Base-by-base conservation (phyloP, 2,113 vertebrate genomes). In the Dipodomys merriami region DNA sequence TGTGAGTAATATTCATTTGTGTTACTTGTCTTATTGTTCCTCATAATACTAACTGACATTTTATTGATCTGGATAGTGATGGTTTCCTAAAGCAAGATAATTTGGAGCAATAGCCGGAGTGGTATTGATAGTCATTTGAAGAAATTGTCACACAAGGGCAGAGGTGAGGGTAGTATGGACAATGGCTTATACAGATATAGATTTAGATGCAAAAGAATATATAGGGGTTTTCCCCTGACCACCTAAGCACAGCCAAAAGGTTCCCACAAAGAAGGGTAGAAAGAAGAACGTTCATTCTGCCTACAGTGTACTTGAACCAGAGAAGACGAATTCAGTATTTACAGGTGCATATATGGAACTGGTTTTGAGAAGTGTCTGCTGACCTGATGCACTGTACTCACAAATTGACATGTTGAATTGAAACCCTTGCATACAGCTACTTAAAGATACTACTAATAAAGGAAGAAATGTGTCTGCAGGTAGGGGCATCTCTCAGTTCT, bases 11-110 rank as follows among this genome's bases (percentile, higher is more conserved):
- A 11, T 72, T 76, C 44, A 39, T 72, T 74, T 68, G 16, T 23
- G 12, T 15, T 86, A 46, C 80, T 69, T 18, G n/a, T 30, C 72
- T 71, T 60, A 68, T 53, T 93, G 88, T 65, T 81, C 79, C 29
- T 89, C 49, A n/a, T 79, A 87, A 83, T 82, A 35, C 9, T 73
- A 25, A 49, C 49, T 91, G 77, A 74, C 27, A 67, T 76, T 87
- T 89, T 77, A 71, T 94, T 83, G 92, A 27, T 64, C 68, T 35
- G 69, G 23, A 39, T 44, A 85, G n/a, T 25, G 20, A 87, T 82
- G 23, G 49, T 35, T 97, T 87, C 82, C 68, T 90, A 57, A 94
- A 88, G 57, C 46, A 85, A 86, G 15, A 7, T 25, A 86, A 76
- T 86, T 80, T n/a, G 23, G 12, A 83, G 53, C 5, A 16, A 62